These are phyloP conservation scores for Pachypsylla venusta DNA, from an alignment of 1,140 invertebrate species.

Conservation along the genomic window DNA sequence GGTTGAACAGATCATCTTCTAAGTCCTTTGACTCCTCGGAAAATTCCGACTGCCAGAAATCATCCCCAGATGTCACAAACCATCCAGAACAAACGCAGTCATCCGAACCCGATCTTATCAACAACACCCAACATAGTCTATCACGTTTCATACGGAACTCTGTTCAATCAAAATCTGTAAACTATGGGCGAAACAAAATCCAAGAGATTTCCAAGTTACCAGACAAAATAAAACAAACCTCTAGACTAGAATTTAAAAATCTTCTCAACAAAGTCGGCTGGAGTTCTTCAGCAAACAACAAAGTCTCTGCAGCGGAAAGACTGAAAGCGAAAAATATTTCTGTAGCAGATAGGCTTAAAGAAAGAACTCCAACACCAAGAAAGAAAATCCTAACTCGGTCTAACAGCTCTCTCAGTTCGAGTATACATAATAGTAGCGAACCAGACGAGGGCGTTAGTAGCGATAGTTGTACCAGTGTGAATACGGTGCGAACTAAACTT, in stretches of 20 bases:
- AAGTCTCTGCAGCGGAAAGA: slow-evolving; percentile 66
- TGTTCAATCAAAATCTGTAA: slow-evolving; percentile 9
- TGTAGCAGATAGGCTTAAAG: slow-evolving; percentile 7
- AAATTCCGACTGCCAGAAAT: no score
- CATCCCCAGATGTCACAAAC: slow-evolving; percentile 1
- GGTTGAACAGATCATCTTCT: no score
- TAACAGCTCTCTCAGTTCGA: slow-evolving; percentile 4
- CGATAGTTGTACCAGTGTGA: slow-evolving; percentile 11
- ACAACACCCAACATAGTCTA: background rate
- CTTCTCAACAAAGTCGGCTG: slow-evolving; percentile 42
- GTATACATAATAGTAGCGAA: slow-evolving; percentile 6
- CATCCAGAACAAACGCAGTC: slow-evolving; percentile 1
- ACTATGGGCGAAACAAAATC: slow-evolving; percentile 4
- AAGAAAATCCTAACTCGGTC: slow-evolving; percentile 1
- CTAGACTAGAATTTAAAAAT: slow-evolving; percentile 56
- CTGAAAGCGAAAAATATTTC: slow-evolving; percentile 28
- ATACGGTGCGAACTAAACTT: background rate
- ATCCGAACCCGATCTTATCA: background rate
- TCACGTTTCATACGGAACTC: background rate
- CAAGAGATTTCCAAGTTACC: background rate
- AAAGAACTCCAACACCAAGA: slow-evolving; percentile 12
- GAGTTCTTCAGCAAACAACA: slow-evolving; percentile 26
- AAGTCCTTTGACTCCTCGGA: background rate
- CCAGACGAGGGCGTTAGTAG: slow-evolving; percentile 18
- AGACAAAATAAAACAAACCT: slow-evolving; percentile 22